Conservation (phyloP, 1,140 invertebrate species). For the Bombus terrestris region DNA sequence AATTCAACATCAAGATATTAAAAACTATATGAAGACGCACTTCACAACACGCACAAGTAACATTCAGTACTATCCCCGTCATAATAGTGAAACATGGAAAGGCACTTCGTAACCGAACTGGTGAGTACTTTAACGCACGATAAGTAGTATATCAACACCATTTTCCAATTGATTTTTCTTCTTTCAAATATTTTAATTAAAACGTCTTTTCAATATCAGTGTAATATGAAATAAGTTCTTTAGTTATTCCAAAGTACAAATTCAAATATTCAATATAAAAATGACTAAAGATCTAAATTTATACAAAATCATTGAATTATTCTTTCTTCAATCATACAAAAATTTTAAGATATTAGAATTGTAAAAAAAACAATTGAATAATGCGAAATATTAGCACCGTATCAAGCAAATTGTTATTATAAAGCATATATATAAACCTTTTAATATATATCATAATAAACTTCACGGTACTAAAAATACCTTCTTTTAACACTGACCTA, state of each 20-base stretch:
- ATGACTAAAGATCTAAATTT: neutral
- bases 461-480: conserved; percentile 37
- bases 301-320: neutral
- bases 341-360: neutral
- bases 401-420: conserved; percentile 22
- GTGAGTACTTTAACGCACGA: neutral
- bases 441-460: conserved; percentile 13
- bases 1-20: neutral
- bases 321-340: neutral
- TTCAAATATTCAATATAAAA: conserved; percentile 23
- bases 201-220: neutral
- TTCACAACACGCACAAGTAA: neutral
- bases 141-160: conserved; percentile 3
- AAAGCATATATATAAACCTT: conserved; percentile 29
- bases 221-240: conserved; percentile 6
- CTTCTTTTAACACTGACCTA: conserved; percentile 23
- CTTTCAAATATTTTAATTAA: neutral
- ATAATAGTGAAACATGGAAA: neutral
- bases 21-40: neutral
- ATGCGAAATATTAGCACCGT: conserved; percentile 18
- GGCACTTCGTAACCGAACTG: neutral
- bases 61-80: neutral
- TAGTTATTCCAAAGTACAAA: neutral
- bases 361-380: neutral
- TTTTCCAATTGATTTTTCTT: neutral